Evolutionary conservation across 2,113 vertebrate genomes (phyloP), one percentile per base, ranked within the genome.

Genomic region (Paedocypris sp.): DNA sequence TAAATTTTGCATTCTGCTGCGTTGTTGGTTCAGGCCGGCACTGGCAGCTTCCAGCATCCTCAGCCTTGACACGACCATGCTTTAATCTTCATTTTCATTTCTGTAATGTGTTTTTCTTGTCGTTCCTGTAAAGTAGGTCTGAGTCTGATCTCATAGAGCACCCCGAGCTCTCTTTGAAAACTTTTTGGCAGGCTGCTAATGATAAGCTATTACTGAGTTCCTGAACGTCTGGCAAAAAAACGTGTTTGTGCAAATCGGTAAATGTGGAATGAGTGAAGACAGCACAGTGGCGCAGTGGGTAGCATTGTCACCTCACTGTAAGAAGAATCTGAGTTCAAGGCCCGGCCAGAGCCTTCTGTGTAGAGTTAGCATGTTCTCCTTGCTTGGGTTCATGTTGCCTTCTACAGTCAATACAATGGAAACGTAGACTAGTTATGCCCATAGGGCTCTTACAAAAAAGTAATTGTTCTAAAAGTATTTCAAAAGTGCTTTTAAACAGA

Each of bases 71-170:
- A 7, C 43, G 22, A 33, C 42, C 45, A 35, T 35, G 23, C 53
- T 67, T 59, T 56, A 54, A 49, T 58, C 66, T 54, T 16, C 25
- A 49, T 26, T 66, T 60, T 62, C 35, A 54, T 56, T 49, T 43
- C 9, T 62, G 16, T 73, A 62, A 69, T 68, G 58, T 62, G 45
- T 62, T 68, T 68, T 59, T 47, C 59, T 66, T 53, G 41, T 64
- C 38, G 57, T 43, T 54, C 31, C 61, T 56, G 50, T 42, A 54
- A 51, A 60, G 35, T 54, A 60, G 50, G 63, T 25, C 43, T 36
- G 45, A 25, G 49, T 58, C 28, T 28, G 45, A 57, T 39, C 52
- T 36, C 38, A 22, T 22, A 19, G 20, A 68, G 46, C 47, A 51
- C 51, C 48, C 45, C 36, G 7, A 56, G 52, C 43, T 68, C 38